Base-by-base conservation (phyloP, 2,888 invertebrate species). In the Mesodorylaimus sp. region DNA sequence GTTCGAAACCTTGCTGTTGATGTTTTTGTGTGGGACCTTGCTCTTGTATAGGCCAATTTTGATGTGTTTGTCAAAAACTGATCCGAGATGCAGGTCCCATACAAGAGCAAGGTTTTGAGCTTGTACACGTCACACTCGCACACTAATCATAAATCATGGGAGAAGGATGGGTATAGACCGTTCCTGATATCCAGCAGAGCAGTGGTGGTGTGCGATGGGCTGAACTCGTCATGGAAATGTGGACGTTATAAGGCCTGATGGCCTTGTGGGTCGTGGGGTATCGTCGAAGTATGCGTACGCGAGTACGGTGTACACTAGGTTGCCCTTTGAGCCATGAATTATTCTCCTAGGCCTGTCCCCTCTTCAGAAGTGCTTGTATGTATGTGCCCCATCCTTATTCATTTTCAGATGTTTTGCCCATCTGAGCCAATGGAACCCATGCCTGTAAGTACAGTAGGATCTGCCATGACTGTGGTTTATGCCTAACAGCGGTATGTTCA, bases 401-500 rank as follows among this genome's bases (percentile, higher is more conserved):
- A 2, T 10, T 54, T 58, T 26, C 49, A 58, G 58, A 52, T 56
- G 37, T 45, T 55, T 26, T 51, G 42, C 37, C 51, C 51, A 5
- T 3, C 13, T 16, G 42, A 47, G 5, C 43, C 36, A 10, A 13
- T 7, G 2, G 37, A 49, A 16, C 3, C 27, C 2, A 41, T 51
- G 51, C 47, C 47, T 21, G 51, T 51, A 10, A 37, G 50, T 47
- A 23, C 24, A 21, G 3, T 5, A 16, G 32, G 10, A 42, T 10
- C 7, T 23, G 13, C 7, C 24, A 23, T 42, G 10, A 21, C 42
- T 42, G 42, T 42, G 7, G 7, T 10, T 10, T n/a, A n/a, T n/a
- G n/a, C n/a, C n/a, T n/a, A n/a, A n/a, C n/a, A n/a, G n/a, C n/a
- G n/a, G n/a, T 45, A 28, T 26, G n/a, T 7, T 5, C 53, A 91